These are phyloP conservation scores for Lutraria lutraria DNA, from an alignment of 2,888 invertebrate genomes.

Conservation along the genomic window DNA sequence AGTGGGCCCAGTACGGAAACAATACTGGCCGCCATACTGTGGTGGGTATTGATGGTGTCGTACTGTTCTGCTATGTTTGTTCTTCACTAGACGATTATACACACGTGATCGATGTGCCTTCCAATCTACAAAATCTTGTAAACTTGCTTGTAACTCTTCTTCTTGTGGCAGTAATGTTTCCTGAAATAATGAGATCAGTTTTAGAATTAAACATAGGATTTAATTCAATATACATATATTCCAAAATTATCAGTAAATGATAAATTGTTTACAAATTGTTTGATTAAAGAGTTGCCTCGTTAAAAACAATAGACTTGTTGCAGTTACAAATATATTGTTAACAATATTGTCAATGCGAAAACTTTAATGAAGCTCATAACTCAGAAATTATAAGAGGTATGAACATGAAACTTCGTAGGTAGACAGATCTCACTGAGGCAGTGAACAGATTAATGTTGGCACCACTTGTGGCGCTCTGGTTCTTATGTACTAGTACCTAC, in stretches of 20 bases:
- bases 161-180: constrained; percentile 80
- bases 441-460: no score
- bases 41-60: constrained; percentile 72
- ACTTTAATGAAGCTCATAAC: no score
- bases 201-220: background rate
- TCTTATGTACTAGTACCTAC: constrained; percentile 67
- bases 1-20: constrained; percentile 77
- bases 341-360: no score
- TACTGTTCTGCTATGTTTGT: constrained; percentile 60
- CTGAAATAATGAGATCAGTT: constrained; percentile 71
- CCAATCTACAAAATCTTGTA: constrained; percentile 82
- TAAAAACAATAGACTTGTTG: no score
- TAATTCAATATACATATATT: background rate
- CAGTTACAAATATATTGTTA: no score
- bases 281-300: background rate
- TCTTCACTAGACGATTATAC: constrained; percentile 74
- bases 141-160: constrained; percentile 74
- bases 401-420: no score
- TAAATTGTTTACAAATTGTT: background rate
- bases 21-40: constrained; percentile 77
- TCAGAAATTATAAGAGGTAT: no score
- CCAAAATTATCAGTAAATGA: background rate
- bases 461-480: no score
- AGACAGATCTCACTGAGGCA: no score
- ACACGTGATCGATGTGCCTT: constrained; percentile 73